Conservation (phyloP, 1,140 invertebrate genomes). For the Aphaenogaster floridana region DNA sequence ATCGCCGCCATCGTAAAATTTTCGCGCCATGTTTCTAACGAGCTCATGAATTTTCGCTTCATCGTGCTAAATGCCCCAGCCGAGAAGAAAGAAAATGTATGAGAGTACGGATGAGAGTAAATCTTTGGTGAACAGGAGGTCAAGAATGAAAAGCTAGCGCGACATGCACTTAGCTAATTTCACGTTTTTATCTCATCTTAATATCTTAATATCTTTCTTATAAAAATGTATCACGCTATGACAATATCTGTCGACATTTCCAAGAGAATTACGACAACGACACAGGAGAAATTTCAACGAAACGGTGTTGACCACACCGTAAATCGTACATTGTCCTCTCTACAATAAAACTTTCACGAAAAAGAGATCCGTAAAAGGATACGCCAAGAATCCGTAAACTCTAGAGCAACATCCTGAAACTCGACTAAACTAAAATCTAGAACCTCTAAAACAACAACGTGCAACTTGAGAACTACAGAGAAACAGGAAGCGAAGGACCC, state of each 20-base stretch:
- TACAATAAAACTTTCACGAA: constrained; percentile 1
- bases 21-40: no score
- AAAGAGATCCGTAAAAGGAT: constrained; percentile 28
- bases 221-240: constrained; percentile 49
- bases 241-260: not conserved
- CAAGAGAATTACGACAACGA: not conserved
- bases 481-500: constrained; percentile 23
- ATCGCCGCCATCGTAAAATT: not conserved
- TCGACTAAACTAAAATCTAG: constrained; percentile 43
- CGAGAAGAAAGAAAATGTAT: no score
- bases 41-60: no score
- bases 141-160: constrained; percentile 29
- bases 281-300: not conserved
- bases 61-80: no score
- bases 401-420: constrained; percentile 31
- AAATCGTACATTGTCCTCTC: not conserved
- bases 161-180: constrained; percentile 31
- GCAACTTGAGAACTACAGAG: constrained; percentile 37
- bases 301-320: constrained; percentile 11
- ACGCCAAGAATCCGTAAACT: constrained; percentile 35
- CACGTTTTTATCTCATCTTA: constrained; percentile 50
- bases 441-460: constrained; percentile 27
- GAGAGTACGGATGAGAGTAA: constrained; percentile 26
- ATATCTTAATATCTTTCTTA: constrained; percentile 54
- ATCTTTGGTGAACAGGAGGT: not conserved